Base-by-base conservation (phyloP, 2,113 vertebrate species). In the Ammospiza nelsoni region DNA sequence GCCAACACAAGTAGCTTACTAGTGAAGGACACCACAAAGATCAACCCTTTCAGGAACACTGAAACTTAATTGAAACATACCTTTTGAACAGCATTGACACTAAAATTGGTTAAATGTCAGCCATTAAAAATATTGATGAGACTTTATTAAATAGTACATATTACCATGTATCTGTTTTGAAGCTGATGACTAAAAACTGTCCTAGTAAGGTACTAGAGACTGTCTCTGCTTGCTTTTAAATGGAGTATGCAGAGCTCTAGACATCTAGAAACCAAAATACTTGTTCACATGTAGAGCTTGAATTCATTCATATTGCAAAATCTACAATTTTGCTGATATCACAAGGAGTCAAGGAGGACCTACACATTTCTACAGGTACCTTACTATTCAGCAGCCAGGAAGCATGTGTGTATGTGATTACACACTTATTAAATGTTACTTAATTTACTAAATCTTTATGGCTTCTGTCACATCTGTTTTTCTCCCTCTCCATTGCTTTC, bases 301-400 rank as follows among this genome's bases (percentile, higher is more conserved):
- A 85, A 51, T 35, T 89, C 5, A 51, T 46, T 44, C 62, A 35
- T 23, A 18, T 1, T 15, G 19, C 52, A 82, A 35, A 82, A 88
- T 25, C 61, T 48, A 35, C 6, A 29, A 22, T 20, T 80, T 37
- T 37, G 69, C 13, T 72, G 43, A 7, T 37, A 54, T 0, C 5
- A 29, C n/a, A 67, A 79, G 57, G 2, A 58, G 43, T 66, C 31
- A 41, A 48, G 5, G 25, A 85, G 44, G 22, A 54, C 31, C 69
- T 66, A 35, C 9, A 23, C 0, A 0, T 73, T 87, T 65, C 59
- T 27, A 73, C 2, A 25, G 7, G 23, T 49, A 66, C 28, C 31
- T 66, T 48, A 37, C 21, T 35, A 57, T 20, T 77, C 0, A 0
- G n/a, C 54, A 81, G 43, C 39, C 41, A 79, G 48, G 3, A 85